phyloP scores from a whole-genome alignment of 2,113 vertebrate species.

The Ochotona princeps region DNA sequence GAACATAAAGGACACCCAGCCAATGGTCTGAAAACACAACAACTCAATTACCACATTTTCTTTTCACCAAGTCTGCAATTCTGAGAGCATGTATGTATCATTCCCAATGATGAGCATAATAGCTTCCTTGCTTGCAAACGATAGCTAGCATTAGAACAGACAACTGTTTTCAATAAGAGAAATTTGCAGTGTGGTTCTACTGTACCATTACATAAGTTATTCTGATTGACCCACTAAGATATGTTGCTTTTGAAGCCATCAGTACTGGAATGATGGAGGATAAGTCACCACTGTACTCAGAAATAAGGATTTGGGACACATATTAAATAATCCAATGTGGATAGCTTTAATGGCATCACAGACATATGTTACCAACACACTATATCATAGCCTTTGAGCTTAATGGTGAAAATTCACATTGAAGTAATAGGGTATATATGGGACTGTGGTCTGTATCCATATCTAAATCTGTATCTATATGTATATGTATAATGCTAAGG shows the following conservation, averaged over 20 bases:
- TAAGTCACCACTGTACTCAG: background rate
- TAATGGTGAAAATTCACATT: background rate
- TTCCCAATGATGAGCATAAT: background rate
- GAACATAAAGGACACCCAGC: background rate
- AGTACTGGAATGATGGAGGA: background rate
- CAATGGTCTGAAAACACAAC: background rate
- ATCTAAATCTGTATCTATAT: too few species aligned
- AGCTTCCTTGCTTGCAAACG: background rate
- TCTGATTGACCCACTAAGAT: background rate
- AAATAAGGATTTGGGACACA: background rate
- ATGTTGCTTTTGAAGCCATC: background rate
- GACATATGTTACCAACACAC: background rate
- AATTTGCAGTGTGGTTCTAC: background rate
- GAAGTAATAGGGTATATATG: background rate
- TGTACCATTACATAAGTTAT: background rate
- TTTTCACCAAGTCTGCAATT: background rate
- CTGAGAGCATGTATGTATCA: background rate
- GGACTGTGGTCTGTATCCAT: background rate
- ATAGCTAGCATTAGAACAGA: background rate
- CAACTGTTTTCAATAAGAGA: background rate
- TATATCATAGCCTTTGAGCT: background rate
- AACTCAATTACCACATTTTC: background rate
- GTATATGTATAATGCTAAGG: background rate
- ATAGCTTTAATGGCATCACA: background rate
- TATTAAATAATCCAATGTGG: background rate